phyloP scores from a whole-genome alignment of 53 echinoderm and acorn worm species.

The Henricia sp. region DNA sequence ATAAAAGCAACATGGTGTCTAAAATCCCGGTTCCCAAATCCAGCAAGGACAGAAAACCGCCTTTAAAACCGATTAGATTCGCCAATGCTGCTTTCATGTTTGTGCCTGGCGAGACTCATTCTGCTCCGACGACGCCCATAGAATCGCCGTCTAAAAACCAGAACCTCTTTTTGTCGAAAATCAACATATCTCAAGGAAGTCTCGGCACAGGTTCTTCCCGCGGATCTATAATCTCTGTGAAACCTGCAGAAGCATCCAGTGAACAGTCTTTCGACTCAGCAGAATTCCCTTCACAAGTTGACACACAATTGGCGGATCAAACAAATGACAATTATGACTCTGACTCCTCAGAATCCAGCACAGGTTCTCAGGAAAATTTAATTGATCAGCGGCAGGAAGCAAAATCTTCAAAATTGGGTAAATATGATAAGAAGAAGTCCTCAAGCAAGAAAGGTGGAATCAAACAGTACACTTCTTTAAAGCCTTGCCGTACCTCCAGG shows the following conservation, averaged over 20 bases:
- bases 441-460: not conserved
- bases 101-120: slow-evolving; percentile 19
- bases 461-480: slow-evolving; percentile 8
- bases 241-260: not conserved
- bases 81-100: slow-evolving; percentile 47
- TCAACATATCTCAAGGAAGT: slow-evolving; percentile 1
- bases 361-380: slow-evolving; percentile 14
- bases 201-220: not conserved
- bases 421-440: not conserved
- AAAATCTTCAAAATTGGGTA: not conserved
- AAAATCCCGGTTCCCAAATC: slow-evolving; percentile 30
- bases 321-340: not conserved
- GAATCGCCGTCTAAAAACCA: not conserved
- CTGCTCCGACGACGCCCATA: slow-evolving; percentile 29
- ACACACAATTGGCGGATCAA: not conserved
- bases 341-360: not conserved
- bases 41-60: not conserved
- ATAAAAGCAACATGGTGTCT: not conserved
- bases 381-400: not conserved
- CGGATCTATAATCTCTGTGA: slow-evolving; percentile 11
- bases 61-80: slow-evolving; percentile 42
- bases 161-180: slow-evolving; percentile 6
- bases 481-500: not conserved
- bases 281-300: not conserved
- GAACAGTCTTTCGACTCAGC: not conserved